Percentiles rank a stretch among this genome's conserved stretches.
phyloP scores from a whole-genome alignment of 2,888 invertebrate species.

The Camponotus fellah region DNA sequence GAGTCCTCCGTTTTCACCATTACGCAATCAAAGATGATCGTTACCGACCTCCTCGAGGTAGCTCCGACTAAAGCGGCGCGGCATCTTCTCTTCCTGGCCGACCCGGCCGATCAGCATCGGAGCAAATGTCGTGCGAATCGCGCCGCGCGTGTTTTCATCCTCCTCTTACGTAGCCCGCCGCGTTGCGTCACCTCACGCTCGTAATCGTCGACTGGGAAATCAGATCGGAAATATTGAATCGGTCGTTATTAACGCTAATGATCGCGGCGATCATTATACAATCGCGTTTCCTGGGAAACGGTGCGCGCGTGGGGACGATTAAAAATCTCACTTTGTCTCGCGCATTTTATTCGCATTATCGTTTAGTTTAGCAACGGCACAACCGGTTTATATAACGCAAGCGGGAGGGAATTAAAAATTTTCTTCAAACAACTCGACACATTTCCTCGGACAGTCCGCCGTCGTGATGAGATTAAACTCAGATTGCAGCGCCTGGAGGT shows the following conservation, averaged over 20 bases:
- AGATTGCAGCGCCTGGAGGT: constrained; percentile 42
- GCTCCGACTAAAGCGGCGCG: constrained; percentile 1
- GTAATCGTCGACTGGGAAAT: constrained; percentile 15
- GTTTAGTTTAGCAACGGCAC: constrained; percentile 2
- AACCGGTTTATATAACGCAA: constrained; percentile 15
- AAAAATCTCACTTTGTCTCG: not conserved
- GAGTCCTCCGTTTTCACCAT: constrained; percentile 73
- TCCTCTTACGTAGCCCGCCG: constrained; percentile 46
- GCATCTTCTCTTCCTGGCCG: constrained; percentile 65
- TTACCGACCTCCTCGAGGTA: constrained; percentile 43
- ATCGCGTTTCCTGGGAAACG: constrained; percentile 18
- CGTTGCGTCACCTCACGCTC: constrained; percentile 57
- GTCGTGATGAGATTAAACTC: constrained; percentile 38
- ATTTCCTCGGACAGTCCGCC: not conserved
- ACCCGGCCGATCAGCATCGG: constrained; percentile 49
- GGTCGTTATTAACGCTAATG: constrained; percentile 9
- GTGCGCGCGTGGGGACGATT: not conserved
- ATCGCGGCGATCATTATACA: not conserved
- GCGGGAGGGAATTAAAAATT: constrained; percentile 19
- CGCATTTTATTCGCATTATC: constrained; percentile 21
- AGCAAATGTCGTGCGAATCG: constrained; percentile 74
- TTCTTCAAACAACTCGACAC: not conserved
- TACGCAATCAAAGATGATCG: constrained; percentile 67
- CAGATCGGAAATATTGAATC: constrained; percentile 37
- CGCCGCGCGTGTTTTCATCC: constrained; percentile 55